Evolutionary conservation across 92 coral and sea anemone species (phyloP).

Genomic region (Isaurus tuberculatus): DNA sequence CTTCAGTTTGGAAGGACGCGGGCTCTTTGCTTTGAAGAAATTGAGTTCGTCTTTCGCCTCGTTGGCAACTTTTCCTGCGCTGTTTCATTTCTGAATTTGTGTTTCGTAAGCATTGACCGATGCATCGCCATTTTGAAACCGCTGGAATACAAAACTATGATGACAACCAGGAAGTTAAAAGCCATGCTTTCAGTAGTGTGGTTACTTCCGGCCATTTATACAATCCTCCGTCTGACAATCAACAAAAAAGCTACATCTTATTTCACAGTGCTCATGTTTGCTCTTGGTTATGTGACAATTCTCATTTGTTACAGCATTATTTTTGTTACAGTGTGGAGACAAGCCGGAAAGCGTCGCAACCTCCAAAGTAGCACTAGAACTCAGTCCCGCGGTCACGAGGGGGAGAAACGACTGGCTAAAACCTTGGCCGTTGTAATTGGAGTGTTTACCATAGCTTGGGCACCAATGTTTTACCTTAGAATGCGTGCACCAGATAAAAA

Average conservation of each 20-base stretch:
- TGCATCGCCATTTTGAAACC: conserved; percentile 53
- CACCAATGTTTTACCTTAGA: conserved; percentile 75
- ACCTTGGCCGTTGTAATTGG: conserved; percentile 77
- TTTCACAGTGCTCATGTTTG: conserved; percentile 69
- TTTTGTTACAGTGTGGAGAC: conserved; percentile 57
- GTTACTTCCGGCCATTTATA: conserved; percentile 67
- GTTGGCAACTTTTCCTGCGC: conserved; percentile 67
- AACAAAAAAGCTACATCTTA: conserved; percentile 74
- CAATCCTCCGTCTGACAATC: conserved; percentile 68
- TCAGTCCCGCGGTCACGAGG: neutral
- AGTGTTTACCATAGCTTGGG: conserved; percentile 82
- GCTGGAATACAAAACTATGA: conserved; percentile 3
- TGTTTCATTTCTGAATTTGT: conserved; percentile 52
- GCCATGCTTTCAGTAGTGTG: conserved; percentile 53
- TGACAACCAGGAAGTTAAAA: conserved; percentile 7
- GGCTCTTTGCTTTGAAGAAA: conserved; percentile 38
- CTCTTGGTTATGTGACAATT: conserved; percentile 64
- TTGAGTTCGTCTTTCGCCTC: conserved; percentile 53
- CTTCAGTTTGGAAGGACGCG: conserved; percentile 41
- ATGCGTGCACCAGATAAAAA: conserved; percentile 78
- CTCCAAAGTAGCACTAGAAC: conserved; percentile 20
- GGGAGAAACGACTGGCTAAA: conserved; percentile 74
- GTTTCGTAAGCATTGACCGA: conserved; percentile 58
- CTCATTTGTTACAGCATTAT: conserved; percentile 71
- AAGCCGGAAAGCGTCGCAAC: conserved; percentile 29